Evolutionary conservation across 2,113 vertebrate genomes (phyloP).

Genomic region (Dicentrarchus labrax): DNA sequence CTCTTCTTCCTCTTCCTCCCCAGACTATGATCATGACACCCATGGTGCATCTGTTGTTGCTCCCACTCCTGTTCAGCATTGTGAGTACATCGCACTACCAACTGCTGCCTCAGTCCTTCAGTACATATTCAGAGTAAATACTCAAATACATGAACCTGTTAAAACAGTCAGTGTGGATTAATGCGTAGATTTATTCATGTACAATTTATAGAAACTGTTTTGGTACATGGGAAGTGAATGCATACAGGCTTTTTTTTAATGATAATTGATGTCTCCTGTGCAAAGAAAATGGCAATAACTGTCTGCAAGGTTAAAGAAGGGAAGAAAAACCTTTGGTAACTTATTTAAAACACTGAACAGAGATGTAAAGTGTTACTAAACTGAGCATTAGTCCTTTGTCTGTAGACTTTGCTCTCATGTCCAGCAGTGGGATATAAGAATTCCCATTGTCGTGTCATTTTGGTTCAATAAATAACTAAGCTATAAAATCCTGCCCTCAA

Average conservation of each 20-base stretch:
- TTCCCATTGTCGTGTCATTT: constrained; percentile 31
- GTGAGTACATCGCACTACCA: constrained; percentile 77
- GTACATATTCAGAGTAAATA: constrained; percentile 58
- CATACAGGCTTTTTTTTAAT: neutral
- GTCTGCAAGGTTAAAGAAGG: constrained; percentile 18
- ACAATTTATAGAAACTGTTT: neutral
- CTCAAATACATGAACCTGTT: constrained; percentile 34
- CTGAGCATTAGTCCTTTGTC: neutral
- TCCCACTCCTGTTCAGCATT: constrained; percentile 76
- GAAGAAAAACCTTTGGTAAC: constrained; percentile 20
- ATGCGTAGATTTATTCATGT: neutral
- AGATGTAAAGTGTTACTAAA: constrained; percentile 12
- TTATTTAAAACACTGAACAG: constrained; percentile 33
- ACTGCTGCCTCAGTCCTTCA: constrained; percentile 23
- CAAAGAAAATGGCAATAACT: neutral
- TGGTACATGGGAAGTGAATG: neutral
- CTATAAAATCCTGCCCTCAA: constrained; percentile 27
- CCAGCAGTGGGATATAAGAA: constrained; percentile 3
- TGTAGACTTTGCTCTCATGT: constrained; percentile 63
- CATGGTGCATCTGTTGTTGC: constrained; percentile 76
- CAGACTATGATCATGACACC: constrained; percentile 75
- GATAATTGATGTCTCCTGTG: neutral
- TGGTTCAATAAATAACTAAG: constrained; percentile 80
- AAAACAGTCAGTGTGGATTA: neutral
- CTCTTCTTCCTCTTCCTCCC: constrained; percentile 36